Evolutionary conservation across 2,797 vertebrate species (phyloP).

Genomic region (Sebastes itinus): DNA sequence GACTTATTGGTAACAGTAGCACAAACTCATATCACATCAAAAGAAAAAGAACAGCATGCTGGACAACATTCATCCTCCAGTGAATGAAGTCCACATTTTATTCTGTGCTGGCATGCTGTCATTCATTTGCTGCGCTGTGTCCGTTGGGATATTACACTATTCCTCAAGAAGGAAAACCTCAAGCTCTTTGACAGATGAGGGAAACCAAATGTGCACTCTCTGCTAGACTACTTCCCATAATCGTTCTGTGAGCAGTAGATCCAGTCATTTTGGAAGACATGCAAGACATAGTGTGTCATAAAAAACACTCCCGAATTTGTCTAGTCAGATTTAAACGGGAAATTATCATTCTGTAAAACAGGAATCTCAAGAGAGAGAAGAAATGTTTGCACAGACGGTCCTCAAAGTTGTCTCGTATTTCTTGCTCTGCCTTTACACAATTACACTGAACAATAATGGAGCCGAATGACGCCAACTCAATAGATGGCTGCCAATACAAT

Average conservation of each 20-base stretch:
- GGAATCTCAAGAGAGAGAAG: neutral
- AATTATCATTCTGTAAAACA: constrained; percentile 19
- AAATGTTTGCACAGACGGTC: constrained; percentile 3
- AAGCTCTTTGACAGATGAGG: constrained; percentile 28
- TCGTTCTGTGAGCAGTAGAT: constrained; percentile 9
- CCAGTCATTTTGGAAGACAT: constrained; percentile 6
- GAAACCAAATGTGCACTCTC: neutral
- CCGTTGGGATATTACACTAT: neutral
- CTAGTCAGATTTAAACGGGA: neutral
- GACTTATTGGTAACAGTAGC: neutral
- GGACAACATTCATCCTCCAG: neutral
- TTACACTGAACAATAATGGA: neutral
- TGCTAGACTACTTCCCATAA: constrained; percentile 19
- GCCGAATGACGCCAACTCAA: neutral
- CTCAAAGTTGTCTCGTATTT: constrained; percentile 3
- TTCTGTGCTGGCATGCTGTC: neutral
- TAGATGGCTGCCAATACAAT: neutral
- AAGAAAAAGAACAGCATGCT: neutral
- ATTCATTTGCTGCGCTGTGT: neutral
- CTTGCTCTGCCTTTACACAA: neutral
- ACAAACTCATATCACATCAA: neutral
- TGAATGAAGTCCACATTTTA: neutral
- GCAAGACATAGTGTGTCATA: neutral
- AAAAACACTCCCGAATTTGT: constrained; percentile 10
- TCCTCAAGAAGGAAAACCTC: constrained; percentile 13